These are phyloP conservation scores for Chloroclysta siterata DNA, from an alignment of 2,888 invertebrate species.

Conservation along the genomic window DNA sequence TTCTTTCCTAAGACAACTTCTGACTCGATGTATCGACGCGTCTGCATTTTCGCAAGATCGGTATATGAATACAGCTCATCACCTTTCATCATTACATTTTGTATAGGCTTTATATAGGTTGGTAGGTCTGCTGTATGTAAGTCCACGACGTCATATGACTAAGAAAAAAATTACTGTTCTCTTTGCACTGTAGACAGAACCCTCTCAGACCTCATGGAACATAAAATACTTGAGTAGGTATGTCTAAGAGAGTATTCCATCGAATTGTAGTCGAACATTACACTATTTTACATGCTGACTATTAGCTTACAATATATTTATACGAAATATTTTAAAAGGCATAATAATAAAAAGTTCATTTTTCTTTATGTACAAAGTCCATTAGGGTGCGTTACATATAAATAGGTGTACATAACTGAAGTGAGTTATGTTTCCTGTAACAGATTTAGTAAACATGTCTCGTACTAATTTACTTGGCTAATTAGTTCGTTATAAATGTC, in stretches of 20 bases:
- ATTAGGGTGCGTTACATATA: not conserved
- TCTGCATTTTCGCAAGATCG: not conserved
- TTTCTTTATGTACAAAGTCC: not conserved
- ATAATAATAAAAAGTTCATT: too few species aligned
- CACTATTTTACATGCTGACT: too few species aligned
- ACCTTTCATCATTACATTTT: not conserved
- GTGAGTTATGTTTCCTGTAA: slow-evolving; percentile 1
- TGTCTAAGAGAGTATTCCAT: too few species aligned
- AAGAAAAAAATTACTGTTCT: not conserved
- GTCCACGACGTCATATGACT: not conserved
- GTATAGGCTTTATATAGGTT: too few species aligned
- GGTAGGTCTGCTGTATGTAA: too few species aligned
- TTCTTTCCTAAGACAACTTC: too few species aligned
- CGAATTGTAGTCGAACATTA: too few species aligned
- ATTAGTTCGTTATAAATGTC: slow-evolving; percentile 39
- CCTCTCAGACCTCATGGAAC: too few species aligned
- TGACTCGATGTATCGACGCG: not conserved
- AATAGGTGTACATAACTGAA: not conserved
- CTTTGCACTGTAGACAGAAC: too few species aligned
- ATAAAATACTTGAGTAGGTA: too few species aligned
- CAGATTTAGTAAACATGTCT: slow-evolving; percentile 13
- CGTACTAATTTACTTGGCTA: slow-evolving; percentile 30
- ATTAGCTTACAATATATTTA: too few species aligned
- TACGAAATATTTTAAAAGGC: too few species aligned
- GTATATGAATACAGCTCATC: not conserved